Conservation (phyloP, 2,113 vertebrate genomes). For the Rafetus swinhoei region DNA sequence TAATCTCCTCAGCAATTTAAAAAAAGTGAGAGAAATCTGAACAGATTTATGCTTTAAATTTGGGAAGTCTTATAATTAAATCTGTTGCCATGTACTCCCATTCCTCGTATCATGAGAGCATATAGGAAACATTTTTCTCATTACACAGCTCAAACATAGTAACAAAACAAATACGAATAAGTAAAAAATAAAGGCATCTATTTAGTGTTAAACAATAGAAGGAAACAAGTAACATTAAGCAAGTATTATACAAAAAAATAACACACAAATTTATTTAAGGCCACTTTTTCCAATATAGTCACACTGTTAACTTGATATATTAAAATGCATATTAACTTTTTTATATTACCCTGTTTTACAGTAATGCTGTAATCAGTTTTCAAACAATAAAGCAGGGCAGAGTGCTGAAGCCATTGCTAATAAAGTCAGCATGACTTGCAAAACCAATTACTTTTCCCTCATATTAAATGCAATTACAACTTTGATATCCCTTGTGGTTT, state of each 20-base stretch:
- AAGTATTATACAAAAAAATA: conserved; percentile 1
- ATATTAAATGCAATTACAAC: conserved; percentile 74
- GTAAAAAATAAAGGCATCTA: neutral
- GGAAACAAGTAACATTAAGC: neutral
- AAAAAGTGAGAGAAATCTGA: neutral
- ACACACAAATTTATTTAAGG: conserved; percentile 1
- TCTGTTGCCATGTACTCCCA: neutral
- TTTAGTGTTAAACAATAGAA: neutral
- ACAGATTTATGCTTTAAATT: neutral
- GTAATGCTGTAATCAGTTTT: conserved; percentile 71
- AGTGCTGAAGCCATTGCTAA: conserved; percentile 62
- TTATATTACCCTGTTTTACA: conserved; percentile 48
- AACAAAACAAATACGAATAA: neutral
- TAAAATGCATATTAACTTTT: conserved; percentile 69
- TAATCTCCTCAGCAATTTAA: neutral
- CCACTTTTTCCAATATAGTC: conserved; percentile 40
- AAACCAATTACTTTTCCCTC: conserved; percentile 75
- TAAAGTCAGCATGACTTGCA: conserved; percentile 62
- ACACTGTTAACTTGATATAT: conserved; percentile 58
- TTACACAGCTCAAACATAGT: neutral
- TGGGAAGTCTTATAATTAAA: neutral
- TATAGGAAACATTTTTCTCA: neutral
- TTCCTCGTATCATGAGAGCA: neutral
- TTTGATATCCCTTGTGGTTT: conserved; percentile 67
- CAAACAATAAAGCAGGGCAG: conserved; percentile 70